These are phyloP conservation scores for Timema cristinae DNA, from an alignment of 2,888 invertebrate genomes.

Conservation along the genomic window DNA sequence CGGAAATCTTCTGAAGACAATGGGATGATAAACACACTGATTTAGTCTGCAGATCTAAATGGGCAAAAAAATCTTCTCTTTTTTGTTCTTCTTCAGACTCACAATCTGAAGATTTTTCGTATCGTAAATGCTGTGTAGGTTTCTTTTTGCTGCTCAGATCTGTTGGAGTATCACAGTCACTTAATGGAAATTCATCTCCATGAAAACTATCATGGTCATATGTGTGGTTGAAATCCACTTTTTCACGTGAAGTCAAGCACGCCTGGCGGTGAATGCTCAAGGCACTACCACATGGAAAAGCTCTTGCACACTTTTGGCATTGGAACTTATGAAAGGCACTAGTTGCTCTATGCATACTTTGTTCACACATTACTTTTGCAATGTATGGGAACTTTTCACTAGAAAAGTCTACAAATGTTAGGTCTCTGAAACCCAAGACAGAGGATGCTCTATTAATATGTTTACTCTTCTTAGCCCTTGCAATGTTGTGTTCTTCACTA, in stretches of 20 bases:
- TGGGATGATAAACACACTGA: slow-evolving; percentile 25
- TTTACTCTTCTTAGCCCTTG: slow-evolving; percentile 3
- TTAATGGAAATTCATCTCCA: slow-evolving; percentile 7
- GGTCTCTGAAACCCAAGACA: slow-evolving; percentile 64
- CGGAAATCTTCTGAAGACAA: background rate
- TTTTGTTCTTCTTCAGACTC: slow-evolving; percentile 48
- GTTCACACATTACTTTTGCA: slow-evolving; percentile 68
- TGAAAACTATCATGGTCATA: no score
- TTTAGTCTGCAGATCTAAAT: slow-evolving; percentile 69
- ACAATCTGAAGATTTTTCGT: slow-evolving; percentile 17
- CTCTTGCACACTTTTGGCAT: slow-evolving; percentile 64
- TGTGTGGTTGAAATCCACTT: slow-evolving; percentile 32
- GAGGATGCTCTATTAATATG: slow-evolving; percentile 24
- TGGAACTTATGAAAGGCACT: slow-evolving; percentile 58
- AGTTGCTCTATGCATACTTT: slow-evolving; percentile 55
- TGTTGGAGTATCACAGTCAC: slow-evolving; percentile 42
- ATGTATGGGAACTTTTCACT: slow-evolving; percentile 75
- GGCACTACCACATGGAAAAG: slow-evolving; percentile 67
- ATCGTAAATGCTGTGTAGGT: background rate
- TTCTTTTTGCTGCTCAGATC: slow-evolving; percentile 28
- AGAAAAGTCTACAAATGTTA: slow-evolving; percentile 75
- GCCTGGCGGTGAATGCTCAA: slow-evolving; percentile 62
- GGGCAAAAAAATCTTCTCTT: slow-evolving; percentile 76
- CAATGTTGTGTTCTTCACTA: slow-evolving; percentile 8
- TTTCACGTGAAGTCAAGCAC: slow-evolving; percentile 40